phyloP scores from a whole-genome alignment of 2,113 vertebrate species.

The Trogon melanurus region DNA sequence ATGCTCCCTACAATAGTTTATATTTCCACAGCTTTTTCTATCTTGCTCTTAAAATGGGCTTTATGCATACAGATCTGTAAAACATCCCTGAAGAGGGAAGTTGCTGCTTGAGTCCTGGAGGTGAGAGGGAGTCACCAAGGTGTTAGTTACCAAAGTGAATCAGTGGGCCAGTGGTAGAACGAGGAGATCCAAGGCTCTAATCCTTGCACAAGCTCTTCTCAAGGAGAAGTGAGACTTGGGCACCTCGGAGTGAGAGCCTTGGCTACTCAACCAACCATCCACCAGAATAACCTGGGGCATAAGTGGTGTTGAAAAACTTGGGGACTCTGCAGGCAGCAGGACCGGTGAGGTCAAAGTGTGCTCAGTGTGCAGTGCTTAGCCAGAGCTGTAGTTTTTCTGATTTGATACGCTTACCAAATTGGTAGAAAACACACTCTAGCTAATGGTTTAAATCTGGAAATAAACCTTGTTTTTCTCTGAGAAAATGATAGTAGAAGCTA shows the following conservation, averaged over 20 bases:
- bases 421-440: neutral
- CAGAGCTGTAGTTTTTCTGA: neutral
- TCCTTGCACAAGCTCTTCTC: neutral
- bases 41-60: neutral
- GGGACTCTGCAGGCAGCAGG: neutral
- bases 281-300: neutral
- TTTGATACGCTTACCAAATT: neutral
- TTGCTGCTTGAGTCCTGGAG: neutral
- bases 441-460: neutral
- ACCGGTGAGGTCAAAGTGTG: neutral
- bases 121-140: neutral
- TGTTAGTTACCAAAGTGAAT: rapidly evolving
- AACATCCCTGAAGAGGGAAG: neutral
- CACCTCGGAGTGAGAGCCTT: neutral
- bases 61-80: neutral
- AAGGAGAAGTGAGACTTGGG: neutral
- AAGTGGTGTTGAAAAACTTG: neutral
- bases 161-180: neutral
- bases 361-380: neutral
- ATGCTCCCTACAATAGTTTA: neutral
- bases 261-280: neutral
- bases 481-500: neutral
- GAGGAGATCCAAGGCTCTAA: neutral
- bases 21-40: neutral
- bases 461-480: neutral